Evolutionary conservation across 2,888 invertebrate genomes (phyloP).

Genomic region (Lypha dubia): DNA sequence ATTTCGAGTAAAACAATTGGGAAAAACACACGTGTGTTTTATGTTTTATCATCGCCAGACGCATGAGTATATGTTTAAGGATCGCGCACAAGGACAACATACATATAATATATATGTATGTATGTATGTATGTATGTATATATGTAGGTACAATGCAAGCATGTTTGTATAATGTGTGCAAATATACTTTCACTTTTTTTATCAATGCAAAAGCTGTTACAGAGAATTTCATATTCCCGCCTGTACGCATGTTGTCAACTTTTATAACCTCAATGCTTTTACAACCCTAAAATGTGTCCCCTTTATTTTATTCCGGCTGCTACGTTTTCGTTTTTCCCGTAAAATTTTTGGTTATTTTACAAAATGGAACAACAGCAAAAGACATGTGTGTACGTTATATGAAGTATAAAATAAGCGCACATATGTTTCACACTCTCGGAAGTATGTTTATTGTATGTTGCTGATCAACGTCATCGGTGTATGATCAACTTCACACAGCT

Average conservation of each 20-base stretch:
- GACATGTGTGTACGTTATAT: conserved; percentile 28
- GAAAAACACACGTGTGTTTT: conserved; percentile 68
- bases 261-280: conserved; percentile 65
- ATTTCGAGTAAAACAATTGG: conserved; percentile 41
- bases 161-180: conserved; percentile 7
- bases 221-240: conserved; percentile 40
- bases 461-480: conserved; percentile 56
- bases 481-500: conserved; percentile 66
- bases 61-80: conserved; percentile 43
- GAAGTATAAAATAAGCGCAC: conserved; percentile 40
- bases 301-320: conserved; percentile 36
- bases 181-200: conserved; percentile 55
- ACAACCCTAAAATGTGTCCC: conserved; percentile 69
- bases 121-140: not conserved
- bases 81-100: conserved; percentile 17
- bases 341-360: conserved; percentile 49
- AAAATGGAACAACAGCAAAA: conserved; percentile 42
- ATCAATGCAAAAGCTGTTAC: conserved; percentile 64
- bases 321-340: conserved; percentile 30
- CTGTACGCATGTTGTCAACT: conserved; percentile 69
- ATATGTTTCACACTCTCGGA: conserved; percentile 63
- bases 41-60: conserved; percentile 53
- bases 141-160: not conserved
- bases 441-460: conserved; percentile 6
- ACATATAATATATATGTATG: conserved; percentile 28